Conservation (phyloP, 1,140 invertebrate genomes). For the Micrasema minimum region DNA sequence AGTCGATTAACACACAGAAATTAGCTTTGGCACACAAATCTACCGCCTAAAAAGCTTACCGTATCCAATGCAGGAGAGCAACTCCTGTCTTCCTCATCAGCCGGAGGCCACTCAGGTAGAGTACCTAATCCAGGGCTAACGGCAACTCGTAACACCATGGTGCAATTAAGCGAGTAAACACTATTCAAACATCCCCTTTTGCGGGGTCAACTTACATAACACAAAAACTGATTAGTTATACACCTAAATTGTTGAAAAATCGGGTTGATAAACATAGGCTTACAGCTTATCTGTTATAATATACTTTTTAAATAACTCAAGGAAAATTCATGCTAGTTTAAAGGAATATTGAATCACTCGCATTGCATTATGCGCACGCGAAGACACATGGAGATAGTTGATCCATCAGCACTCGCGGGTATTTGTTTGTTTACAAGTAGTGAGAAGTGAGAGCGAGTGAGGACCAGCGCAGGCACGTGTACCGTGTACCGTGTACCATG, state of each 20-base stretch:
- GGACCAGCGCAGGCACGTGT: conserved; percentile 7
- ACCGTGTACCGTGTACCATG: too few relatives aligned
- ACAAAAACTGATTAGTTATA: too few relatives aligned
- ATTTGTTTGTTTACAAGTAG: conserved; percentile 31
- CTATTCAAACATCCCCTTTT: conserved; percentile 7
- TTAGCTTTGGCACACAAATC: not conserved
- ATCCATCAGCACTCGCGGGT: not conserved
- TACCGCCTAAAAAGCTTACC: conserved; percentile 30
- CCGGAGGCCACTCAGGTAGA: conserved; percentile 38
- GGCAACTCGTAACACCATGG: conserved; percentile 46
- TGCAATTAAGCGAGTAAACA: conserved; percentile 1
- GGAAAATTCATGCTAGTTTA: conserved; percentile 7
- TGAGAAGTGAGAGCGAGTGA: not conserved
- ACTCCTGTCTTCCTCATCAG: conserved; percentile 35
- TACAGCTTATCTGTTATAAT: conserved; percentile 1
- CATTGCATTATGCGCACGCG: not conserved
- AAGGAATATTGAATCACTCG: not conserved
- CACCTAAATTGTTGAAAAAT: too few relatives aligned
- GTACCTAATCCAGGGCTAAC: conserved; percentile 41
- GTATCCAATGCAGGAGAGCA: conserved; percentile 33
- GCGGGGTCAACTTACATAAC: conserved; percentile 3
- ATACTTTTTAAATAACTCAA: conserved; percentile 10
- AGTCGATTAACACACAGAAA: too few relatives aligned
- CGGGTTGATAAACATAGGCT: conserved; percentile 1
- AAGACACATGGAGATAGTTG: conserved; percentile 1